Conservation (phyloP, 2,113 vertebrate genomes). For the Erythrolamprus reginae region DNA sequence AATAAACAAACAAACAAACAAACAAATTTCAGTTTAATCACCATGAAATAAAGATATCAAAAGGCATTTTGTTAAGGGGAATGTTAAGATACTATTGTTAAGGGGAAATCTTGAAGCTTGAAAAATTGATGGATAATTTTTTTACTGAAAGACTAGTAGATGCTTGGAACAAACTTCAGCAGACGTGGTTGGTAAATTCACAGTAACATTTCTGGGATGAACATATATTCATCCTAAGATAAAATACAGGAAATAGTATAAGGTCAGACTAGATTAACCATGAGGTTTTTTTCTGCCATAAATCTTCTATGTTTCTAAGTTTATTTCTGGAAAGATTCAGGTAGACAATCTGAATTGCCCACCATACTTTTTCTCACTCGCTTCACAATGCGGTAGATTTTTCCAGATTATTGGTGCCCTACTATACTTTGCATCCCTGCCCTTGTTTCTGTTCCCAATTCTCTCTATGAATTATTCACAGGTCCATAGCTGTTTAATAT, state of each 20-base stretch:
- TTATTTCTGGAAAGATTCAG: not conserved
- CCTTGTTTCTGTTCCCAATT: not conserved
- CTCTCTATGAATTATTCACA: not conserved
- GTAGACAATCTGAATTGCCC: not conserved
- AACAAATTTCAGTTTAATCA: not conserved
- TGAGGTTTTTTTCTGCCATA: too few species aligned
- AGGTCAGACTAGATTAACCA: too few species aligned
- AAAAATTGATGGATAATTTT: not conserved
- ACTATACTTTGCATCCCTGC: not conserved
- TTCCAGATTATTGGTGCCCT: not conserved
- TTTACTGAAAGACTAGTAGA: too few species aligned
- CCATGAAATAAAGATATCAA: not conserved
- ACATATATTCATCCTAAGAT: too few species aligned
- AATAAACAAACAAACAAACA: too few species aligned
- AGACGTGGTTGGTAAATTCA: too few species aligned
- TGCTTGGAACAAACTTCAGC: too few species aligned
- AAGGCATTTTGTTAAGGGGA: too few species aligned
- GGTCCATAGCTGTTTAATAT: not conserved
- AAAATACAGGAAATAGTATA: too few species aligned
- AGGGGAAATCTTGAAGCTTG: not conserved
- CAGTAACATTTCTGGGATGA: too few species aligned
- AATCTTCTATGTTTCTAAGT: too few species aligned
- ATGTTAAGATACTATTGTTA: too few species aligned
- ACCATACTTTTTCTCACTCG: not conserved
- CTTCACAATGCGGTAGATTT: not conserved